Conservation (phyloP, 2,888 invertebrate genomes). For the Harmothoe impar region DNA sequence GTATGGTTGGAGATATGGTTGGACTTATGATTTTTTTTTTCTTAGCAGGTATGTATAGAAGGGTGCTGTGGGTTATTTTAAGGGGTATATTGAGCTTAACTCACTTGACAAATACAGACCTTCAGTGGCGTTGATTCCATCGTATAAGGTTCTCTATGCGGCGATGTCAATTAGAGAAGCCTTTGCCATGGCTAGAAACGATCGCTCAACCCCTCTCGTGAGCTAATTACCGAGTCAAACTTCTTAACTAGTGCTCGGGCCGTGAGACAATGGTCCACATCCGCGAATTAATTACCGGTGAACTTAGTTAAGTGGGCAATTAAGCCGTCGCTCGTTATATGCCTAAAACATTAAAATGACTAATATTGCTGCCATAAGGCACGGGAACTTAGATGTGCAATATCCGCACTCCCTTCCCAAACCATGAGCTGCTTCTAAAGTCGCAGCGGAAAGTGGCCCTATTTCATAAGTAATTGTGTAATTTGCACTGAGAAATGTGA, state of each 20-base stretch:
- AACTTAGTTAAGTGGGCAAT: background rate
- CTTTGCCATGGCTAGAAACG: background rate
- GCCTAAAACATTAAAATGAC: constrained; percentile 23
- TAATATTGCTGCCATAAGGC: constrained; percentile 41
- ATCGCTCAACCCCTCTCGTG: background rate
- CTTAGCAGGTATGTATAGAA: no score
- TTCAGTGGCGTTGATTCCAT: background rate
- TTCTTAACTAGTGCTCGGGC: background rate
- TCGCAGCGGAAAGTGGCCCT: no score
- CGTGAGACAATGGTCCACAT: constrained; percentile 3
- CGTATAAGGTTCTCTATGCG: background rate
- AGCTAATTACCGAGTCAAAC: constrained; percentile 22
- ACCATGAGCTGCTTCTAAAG: no score
- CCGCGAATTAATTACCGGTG: constrained; percentile 37
- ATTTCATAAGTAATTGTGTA: no score
- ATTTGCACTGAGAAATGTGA: no score
- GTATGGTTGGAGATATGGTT: no score
- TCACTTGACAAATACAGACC: background rate
- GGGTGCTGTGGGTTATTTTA: no score
- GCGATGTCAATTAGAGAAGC: background rate
- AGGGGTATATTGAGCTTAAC: background rate
- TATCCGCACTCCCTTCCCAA: background rate
- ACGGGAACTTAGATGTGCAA: background rate
- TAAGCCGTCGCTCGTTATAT: constrained; percentile 21
- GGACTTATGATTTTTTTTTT: no score